Conservation (phyloP, 2,888 invertebrate genomes). For the Phyllotreta striolata region DNA sequence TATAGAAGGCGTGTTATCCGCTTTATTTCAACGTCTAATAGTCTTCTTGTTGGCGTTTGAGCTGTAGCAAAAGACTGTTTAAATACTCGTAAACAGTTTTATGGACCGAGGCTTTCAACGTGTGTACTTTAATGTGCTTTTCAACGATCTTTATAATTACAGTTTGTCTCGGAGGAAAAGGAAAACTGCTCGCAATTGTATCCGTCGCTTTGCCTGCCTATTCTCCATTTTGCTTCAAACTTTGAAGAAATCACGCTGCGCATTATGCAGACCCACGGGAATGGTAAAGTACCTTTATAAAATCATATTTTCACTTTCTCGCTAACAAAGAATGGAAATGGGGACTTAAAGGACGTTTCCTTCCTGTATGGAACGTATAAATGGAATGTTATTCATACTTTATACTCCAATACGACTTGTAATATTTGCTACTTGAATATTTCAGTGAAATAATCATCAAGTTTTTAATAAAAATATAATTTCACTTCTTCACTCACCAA, state of each 20-base stretch:
- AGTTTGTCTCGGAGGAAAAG: conserved; percentile 55
- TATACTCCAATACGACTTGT: too few relatives aligned
- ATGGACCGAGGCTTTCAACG: conserved; percentile 59
- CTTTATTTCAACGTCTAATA: background rate
- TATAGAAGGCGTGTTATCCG: too few relatives aligned
- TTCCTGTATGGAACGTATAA: too few relatives aligned
- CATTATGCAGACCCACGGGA: conserved; percentile 4
- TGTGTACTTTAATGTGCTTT: conserved; percentile 57
- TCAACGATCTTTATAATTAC: conserved; percentile 58
- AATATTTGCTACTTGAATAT: too few relatives aligned
- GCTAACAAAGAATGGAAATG: too few relatives aligned
- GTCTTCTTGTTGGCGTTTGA: conserved; percentile 14
- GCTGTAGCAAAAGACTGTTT: conserved; percentile 41
- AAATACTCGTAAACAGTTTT: conserved; percentile 60
- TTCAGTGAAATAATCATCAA: too few relatives aligned
- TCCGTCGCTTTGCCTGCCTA: conserved; percentile 43
- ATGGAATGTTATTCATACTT: too few relatives aligned
- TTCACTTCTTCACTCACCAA: too few relatives aligned
- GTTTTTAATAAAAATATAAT: too few relatives aligned
- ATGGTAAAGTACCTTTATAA: conserved; percentile 9
- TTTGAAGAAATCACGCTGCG: conserved; percentile 19
- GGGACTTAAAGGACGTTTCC: background rate
- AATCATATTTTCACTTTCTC: conserved; percentile 4
- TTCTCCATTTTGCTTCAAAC: conserved; percentile 39
- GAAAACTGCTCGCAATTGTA: conserved; percentile 55